These are phyloP conservation scores for Nibea coibor DNA, from an alignment of 2,113 vertebrate genomes.

Conservation along the genomic window DNA sequence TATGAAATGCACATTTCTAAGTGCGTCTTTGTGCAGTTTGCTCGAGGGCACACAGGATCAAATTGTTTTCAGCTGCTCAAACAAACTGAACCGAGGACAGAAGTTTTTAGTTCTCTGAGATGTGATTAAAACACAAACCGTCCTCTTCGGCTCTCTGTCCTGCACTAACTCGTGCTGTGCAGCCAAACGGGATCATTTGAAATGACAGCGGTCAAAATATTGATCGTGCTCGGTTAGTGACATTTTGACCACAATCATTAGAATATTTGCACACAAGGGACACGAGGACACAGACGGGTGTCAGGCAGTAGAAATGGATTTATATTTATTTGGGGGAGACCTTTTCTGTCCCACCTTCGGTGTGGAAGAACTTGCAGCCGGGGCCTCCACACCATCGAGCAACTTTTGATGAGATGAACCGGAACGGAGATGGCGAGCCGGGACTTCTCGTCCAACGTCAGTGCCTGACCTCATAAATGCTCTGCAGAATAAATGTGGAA, in stretches of 20 bases:
- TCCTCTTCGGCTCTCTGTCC: neutral
- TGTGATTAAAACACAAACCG: conserved; percentile 1
- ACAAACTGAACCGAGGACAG: neutral
- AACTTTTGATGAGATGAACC: too few relatives aligned
- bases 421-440: too few relatives aligned
- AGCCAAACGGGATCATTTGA: neutral
- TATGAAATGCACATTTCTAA: neutral
- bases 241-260: neutral
- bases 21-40: neutral
- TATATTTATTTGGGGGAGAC: too few relatives aligned
- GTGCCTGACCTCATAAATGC: too few relatives aligned
- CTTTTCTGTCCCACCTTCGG: too few relatives aligned
- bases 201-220: neutral
- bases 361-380: too few relatives aligned
- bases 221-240: neutral
- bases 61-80: neutral
- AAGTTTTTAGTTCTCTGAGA: neutral
- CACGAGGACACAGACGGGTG: too few relatives aligned
- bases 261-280: neutral
- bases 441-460: too few relatives aligned
- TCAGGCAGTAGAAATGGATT: too few relatives aligned
- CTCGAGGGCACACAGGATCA: neutral
- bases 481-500: too few relatives aligned
- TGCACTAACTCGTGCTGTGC: neutral
- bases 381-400: too few relatives aligned